Base-by-base conservation (phyloP, 2,113 vertebrate genomes). In the Blennius ocellaris region DNA sequence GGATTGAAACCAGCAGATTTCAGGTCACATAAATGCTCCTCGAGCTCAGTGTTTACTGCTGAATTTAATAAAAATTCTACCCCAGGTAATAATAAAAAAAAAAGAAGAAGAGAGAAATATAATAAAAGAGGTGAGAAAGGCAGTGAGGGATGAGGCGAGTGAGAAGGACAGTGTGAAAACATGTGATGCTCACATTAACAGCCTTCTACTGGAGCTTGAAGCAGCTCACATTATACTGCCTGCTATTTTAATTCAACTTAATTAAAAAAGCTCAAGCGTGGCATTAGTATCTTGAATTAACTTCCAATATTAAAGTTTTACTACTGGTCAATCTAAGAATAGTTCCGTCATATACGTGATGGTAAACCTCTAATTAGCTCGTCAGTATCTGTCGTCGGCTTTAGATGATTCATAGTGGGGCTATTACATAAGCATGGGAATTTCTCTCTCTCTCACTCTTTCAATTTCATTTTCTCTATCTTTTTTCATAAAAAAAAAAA, bases 211-310 rank as follows among this genome's bases (percentile, higher is more conserved):
- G n/a, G n/a, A n/a, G n/a, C 80, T 68, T 37, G 40, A 48, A 79
- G 78, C 63, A 14, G 62, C 74, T 36, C 61, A 64, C 59, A 40
- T 43, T 67, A 80, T 12, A 54, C 50, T 41, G 51, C 41, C 52
- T 68, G 52, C 79, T 73, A 69, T 72, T 78, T 81, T 74, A 78
- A 75, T 53, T 76, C 54, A 11, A 12, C 52, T 89, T 83, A 90
- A 90, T 87, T 80, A 79, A 90, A 84, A 54, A 84, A 87, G 21
- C 80, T 85, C 76, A 74, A 72, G 87, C 81, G 58, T 86, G 68
- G 76, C 74, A 92, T 91, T 89, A 90, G 87, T 81, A 67, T 81
- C 77, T 43, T 9, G 87, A 86, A 90, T 81, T 21, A 81, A 78
- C 54, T 65, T 62, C 80, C 84, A 82, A 78, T 90, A 86, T 73